Evolutionary conservation across 2,797 vertebrate species (phyloP), one percentile per base, ranked within the genome.

Genomic region (Chiroxiphia lanceolata): DNA sequence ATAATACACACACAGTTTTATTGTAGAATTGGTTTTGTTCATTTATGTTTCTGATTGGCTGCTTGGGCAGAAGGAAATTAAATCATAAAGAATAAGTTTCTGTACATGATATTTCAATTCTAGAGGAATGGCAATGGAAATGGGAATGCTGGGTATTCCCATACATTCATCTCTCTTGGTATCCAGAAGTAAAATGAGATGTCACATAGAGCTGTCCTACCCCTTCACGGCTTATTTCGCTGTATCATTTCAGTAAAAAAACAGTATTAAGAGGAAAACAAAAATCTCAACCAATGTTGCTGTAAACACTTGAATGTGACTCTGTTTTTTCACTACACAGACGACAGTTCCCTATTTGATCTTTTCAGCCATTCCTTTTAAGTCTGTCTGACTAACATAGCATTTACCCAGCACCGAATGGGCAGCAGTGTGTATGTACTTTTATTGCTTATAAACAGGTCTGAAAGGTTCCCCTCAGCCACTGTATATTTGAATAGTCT

Each of bases 81-180:
- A 95, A 59, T 50, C 82, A 95, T 96, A 96, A 97, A 97, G 92
- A 95, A 93, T 71, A 95, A 63, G 44, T 89, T 94, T 79, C 67
- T 83, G 48, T 83, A 82, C 34, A 31, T 80, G 80, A 91, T 95
- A 96, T 95, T 96, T 97, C 83, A 94, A 80, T 97, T 97, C 74
- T 79, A 59, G 69, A 88, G 91, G 83, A 97, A 83, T 36, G 71
- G 81, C 69, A 90, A 64, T 54, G 65, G 38, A 87, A 96, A 96
- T 87, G 72, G 6, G 9, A 4, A 14, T 86, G 31, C 87, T 89
- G 48, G 51, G 56, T 53, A 10, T 31, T 81, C 92, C 80, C 71
- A 47, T 79, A n/a, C 75, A 34, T 97, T 96, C 31, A 72, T 97
- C 60, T 96, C 69, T 74, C 68, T 44, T 75, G 87, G 71, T 92